Base-by-base conservation (phyloP, 2,888 invertebrate species). In the Mimas tiliae region DNA sequence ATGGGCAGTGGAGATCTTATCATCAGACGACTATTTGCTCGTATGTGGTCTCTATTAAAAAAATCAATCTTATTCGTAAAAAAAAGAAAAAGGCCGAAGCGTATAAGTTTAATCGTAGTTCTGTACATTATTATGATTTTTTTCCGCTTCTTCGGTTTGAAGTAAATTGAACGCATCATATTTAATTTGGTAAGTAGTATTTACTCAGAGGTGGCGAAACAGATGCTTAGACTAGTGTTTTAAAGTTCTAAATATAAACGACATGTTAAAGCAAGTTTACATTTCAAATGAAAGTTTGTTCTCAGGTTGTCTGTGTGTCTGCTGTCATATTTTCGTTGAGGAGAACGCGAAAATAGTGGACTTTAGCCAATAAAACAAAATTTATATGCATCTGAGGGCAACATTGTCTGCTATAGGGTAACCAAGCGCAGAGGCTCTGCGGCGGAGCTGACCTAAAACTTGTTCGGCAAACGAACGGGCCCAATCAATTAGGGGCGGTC, bases 401-500 rank as follows among this genome's bases (percentile, higher is more conserved):
- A 71, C 69, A 71, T 58, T 62, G 38, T 67, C 33, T 45, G 52
- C 14, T n/a, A 21, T 62, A 67, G 52, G 67, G 45, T 62, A 65
- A 65, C 42, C 34, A n/a, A 62, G 80, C 85, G 86, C 89, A 83
- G 79, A 80, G 84, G 75, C 83, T 87, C 84, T 90, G 89, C 89
- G 85, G 89, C 85, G 86, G 84, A 84, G 83, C 85, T 93, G 93
- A 93, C 93, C 93, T 92, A 91, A 92, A 92, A 92, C 82, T 80
- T 86, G 88, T 88, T 89, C 88, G 88, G 89, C 87, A 88, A 90
- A 89, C 85, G 89, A 86, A 88, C 88, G 83, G 87, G 85, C 80
- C 87, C 89, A 92, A 93, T 92, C 91, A 93, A 93, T 93, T 93
- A 91, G 89, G 90, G 89, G 88, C 93, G 93, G 93, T 91, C 93